Conservation (phyloP, 2,113 vertebrate species). For the Misgurnus anguillicaudatus region DNA sequence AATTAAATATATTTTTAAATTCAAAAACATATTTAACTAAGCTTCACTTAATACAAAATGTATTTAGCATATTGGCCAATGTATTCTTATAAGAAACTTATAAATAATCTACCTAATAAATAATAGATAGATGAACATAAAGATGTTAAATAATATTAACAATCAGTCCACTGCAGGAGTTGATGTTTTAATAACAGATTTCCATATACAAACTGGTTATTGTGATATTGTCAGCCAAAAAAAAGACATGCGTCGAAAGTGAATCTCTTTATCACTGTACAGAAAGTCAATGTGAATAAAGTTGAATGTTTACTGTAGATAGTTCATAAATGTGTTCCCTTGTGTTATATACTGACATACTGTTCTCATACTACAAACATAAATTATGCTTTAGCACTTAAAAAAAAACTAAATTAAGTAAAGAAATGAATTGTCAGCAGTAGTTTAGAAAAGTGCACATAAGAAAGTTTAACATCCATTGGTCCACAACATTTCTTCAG, state of each 20-base stretch:
- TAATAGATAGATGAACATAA: too few species aligned
- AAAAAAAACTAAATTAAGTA: neutral
- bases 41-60: too few species aligned
- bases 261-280: neutral
- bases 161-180: constrained; percentile 22
- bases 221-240: constrained; percentile 44
- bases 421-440: neutral
- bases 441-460: neutral
- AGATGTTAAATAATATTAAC: neutral
- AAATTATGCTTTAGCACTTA: neutral
- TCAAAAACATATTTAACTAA: too few species aligned
- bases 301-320: too few species aligned
- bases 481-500: constrained; percentile 21
- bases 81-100: too few species aligned
- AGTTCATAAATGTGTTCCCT: too few species aligned
- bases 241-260: constrained; percentile 49
- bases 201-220: constrained; percentile 62
- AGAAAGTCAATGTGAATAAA: too few species aligned
- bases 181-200: constrained; percentile 66
- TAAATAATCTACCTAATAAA: too few species aligned
- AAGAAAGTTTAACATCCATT: constrained; percentile 17
- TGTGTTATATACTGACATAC: too few species aligned
- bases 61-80: too few species aligned
- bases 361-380: constrained; percentile 2
- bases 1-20: too few species aligned